Evolutionary conservation across 2,888 invertebrate genomes (phyloP), one percentile per base, ranked within the genome.

Genomic region (Antitype chi): DNA sequence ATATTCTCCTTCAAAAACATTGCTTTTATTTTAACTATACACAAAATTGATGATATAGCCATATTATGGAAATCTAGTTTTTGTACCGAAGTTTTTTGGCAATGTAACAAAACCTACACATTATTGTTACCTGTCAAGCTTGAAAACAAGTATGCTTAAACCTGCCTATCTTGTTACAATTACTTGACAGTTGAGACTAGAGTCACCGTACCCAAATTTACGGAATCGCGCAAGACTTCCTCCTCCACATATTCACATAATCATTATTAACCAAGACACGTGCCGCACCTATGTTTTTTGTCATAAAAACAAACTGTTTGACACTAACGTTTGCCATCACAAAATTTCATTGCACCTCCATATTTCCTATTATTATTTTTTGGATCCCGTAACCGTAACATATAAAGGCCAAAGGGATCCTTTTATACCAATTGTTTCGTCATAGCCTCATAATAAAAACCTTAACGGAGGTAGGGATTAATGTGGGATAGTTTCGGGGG

Each of bases 391-490:
- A 64, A 80, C 73, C 74, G 64, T 85, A 77, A 76, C 81, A 71
- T 74, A 81, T 82, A 86, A 79, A 86, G 84, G 85, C 86, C 85
- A 85, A 87, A 88, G 88, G 88, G 86, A 85, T 90, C 88, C 87
- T 89, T 87, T 90, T 88, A 87, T 90, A 91, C 90, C 92, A 92
- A 93, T 94, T 93, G 93, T 93, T 93, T 91, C 90, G 90, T 92
- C 93, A 92, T 92, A 91, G 89, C 80, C 87, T 89, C 90, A 91
- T 92, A 92, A 92, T 93, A 94, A 94, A 94, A 93, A 93, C 93
- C 90, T 90, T 91, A 91, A 91, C 92, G 73, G 71, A 76, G 77
- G 66, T 70, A 80, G 91, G 95, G 95, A 95, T 95, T 95, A 96
- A 92, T 92, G 90, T 89, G 90, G 92, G 91, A 94, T 95, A 96